phyloP scores from a whole-genome alignment of 1,140 invertebrate species.

The Zaprionus camerounensis region DNA sequence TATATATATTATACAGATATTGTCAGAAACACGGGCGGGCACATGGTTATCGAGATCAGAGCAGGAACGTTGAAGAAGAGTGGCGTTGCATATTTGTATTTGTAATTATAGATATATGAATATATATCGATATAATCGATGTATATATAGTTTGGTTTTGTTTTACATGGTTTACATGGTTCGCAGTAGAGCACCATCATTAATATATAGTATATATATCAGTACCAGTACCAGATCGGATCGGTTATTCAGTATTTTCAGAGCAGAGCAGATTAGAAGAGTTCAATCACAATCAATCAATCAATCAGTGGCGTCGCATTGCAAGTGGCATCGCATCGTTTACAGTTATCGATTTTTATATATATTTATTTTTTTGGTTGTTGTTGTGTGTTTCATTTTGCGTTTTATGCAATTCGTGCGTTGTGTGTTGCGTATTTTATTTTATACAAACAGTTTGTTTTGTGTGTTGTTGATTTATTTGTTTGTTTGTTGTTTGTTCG shows the following conservation, averaged over 20 bases:
- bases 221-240: slow-evolving; percentile 81
- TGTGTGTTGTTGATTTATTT: neutral
- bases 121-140: slow-evolving; percentile 26
- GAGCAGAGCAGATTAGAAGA: slow-evolving; percentile 80
- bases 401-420: slow-evolving; percentile 56
- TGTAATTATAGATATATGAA: slow-evolving; percentile 43
- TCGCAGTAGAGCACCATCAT: slow-evolving; percentile 71
- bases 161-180: slow-evolving; percentile 30
- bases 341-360: slow-evolving; percentile 28
- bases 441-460: slow-evolving; percentile 9
- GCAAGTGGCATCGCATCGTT: slow-evolving; percentile 60
- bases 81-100: slow-evolving; percentile 57
- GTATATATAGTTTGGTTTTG: slow-evolving; percentile 15
- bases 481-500: slow-evolving; percentile 23
- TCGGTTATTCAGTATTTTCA: slow-evolving; percentile 72
- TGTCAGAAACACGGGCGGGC: slow-evolving; percentile 39
- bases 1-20: neutral
- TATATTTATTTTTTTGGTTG: slow-evolving; percentile 20
- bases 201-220: slow-evolving; percentile 26
- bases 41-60: slow-evolving; percentile 56
- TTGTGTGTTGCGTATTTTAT: slow-evolving; percentile 32
- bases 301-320: slow-evolving; percentile 76
- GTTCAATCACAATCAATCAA: slow-evolving; percentile 65
- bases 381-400: slow-evolving; percentile 36
- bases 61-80: slow-evolving; percentile 80